phyloP scores from a whole-genome alignment of 2,113 vertebrate genomes.

The Thamnaconus septentrionalis region DNA sequence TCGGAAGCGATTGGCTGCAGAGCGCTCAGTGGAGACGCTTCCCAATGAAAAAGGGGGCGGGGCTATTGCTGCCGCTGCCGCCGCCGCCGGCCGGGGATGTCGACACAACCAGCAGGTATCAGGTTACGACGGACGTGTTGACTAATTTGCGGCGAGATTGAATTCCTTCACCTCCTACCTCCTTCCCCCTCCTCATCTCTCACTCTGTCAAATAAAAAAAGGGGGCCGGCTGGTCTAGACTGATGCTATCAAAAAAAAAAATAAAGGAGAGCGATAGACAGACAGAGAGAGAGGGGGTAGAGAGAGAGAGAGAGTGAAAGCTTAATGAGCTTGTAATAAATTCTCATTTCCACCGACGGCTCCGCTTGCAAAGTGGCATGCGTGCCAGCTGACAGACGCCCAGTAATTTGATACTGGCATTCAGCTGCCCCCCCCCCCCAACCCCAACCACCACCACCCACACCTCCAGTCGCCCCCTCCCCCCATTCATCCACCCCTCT shows the following conservation, averaged over 20 bases:
- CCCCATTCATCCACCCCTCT: neutral
- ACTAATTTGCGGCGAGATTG: constrained; percentile 65
- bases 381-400: constrained; percentile 53
- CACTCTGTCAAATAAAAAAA: constrained; percentile 54
- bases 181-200: constrained; percentile 52
- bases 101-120: constrained; percentile 46
- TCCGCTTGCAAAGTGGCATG: constrained; percentile 41
- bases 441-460: constrained; percentile 14
- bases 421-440: constrained; percentile 32
- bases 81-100: neutral
- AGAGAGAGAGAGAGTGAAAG: constrained; percentile 30
- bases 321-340: constrained; percentile 74
- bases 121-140: constrained; percentile 56
- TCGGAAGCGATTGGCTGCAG: too few relatives aligned
- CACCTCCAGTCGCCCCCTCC: neutral
- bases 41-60: too few relatives aligned
- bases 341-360: constrained; percentile 64
- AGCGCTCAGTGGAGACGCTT: too few relatives aligned
- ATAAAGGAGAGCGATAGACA: constrained; percentile 56
- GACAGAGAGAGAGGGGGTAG: constrained; percentile 48
- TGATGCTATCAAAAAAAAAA: constrained; percentile 49
- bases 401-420: constrained; percentile 71
- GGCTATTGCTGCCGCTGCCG: too few relatives aligned
- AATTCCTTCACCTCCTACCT: constrained; percentile 49
- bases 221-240: too few relatives aligned